Evolutionary conservation across 2,888 invertebrate genomes (phyloP).

Genomic region (Phyto melanocephala): DNA sequence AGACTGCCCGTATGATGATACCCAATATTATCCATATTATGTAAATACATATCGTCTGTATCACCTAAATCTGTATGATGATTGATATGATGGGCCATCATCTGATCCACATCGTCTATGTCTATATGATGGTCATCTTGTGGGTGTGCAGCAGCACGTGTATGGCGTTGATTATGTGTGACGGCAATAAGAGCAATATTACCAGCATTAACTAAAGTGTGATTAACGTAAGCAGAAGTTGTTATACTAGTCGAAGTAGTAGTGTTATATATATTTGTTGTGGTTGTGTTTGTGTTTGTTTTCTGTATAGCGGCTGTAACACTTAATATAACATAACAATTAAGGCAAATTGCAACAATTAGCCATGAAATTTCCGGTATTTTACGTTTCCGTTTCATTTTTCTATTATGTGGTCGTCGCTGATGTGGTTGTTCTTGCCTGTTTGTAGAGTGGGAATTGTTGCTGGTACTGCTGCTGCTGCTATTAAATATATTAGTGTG

Average conservation of each 20-base stretch:
- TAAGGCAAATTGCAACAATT: slow-evolving; percentile 75
- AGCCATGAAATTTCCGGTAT: slow-evolving; percentile 76
- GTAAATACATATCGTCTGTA: slow-evolving; percentile 60
- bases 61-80: slow-evolving; percentile 69
- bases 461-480: neutral
- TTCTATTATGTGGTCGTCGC: slow-evolving; percentile 64
- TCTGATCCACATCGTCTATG: slow-evolving; percentile 54
- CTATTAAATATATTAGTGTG: neutral
- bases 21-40: slow-evolving; percentile 63
- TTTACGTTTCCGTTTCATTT: slow-evolving; percentile 75
- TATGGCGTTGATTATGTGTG: slow-evolving; percentile 11
- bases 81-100: slow-evolving; percentile 67
- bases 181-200: neutral
- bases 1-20: slow-evolving; percentile 59
- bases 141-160: slow-evolving; percentile 57
- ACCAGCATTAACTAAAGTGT: neutral
- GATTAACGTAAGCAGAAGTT: neutral
- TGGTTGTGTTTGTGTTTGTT: slow-evolving; percentile 1
- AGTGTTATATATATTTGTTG: slow-evolving; percentile 26
- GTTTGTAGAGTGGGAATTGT: neutral
- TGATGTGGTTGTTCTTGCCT: neutral
- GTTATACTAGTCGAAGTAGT: too few species aligned
- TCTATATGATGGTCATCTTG: slow-evolving; percentile 51
- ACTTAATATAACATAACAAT: slow-evolving; percentile 61
- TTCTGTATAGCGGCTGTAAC: slow-evolving; percentile 28